Percentiles rank a stretch among this genome's conserved stretches.
These are phyloP conservation scores for Alca torda DNA, from an alignment of 2,797 vertebrate genomes.

Conservation along the genomic window DNA sequence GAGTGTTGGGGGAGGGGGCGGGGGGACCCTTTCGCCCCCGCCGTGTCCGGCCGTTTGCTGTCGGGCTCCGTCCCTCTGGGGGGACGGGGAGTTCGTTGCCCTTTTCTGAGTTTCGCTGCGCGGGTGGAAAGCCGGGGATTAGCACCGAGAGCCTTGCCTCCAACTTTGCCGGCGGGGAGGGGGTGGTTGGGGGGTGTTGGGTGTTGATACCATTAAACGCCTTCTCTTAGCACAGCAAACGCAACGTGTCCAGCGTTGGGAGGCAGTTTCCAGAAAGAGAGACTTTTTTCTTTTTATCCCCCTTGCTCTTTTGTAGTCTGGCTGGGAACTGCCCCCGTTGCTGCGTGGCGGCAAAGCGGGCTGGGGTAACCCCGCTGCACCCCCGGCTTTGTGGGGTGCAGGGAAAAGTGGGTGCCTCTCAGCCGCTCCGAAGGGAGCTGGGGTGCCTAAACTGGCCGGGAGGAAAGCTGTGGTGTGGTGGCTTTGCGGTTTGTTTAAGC, in stretches of 20 bases:
- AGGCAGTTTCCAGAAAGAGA: not conserved
- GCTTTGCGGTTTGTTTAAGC: not conserved
- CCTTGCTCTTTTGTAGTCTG: not conserved
- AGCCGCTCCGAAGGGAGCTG: not conserved
- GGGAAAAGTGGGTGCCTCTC: not conserved
- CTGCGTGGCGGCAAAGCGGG: not conserved
- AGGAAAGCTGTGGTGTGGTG: not conserved
- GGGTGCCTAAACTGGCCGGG: not conserved
- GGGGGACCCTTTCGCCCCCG: not conserved
- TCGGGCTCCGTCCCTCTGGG: not conserved
- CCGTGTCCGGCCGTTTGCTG: constrained; percentile 18
- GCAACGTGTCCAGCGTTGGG: not conserved
- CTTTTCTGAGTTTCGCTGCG: not conserved
- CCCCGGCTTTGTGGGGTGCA: not conserved
- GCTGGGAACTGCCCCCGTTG: not conserved
- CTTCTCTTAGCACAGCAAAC: not conserved
- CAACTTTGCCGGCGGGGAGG: not conserved
- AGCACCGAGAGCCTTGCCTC: not conserved
- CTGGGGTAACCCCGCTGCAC: not conserved
- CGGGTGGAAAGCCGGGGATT: not conserved
- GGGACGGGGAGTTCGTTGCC: not conserved
- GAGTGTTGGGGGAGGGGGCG: too few species aligned
- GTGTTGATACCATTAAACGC: not conserved
- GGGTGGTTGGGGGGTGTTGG: not conserved
- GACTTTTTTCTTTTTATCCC: not conserved